Evolutionary conservation across 2,797 vertebrate species (phyloP).

Genomic region (Carapus acus): DNA sequence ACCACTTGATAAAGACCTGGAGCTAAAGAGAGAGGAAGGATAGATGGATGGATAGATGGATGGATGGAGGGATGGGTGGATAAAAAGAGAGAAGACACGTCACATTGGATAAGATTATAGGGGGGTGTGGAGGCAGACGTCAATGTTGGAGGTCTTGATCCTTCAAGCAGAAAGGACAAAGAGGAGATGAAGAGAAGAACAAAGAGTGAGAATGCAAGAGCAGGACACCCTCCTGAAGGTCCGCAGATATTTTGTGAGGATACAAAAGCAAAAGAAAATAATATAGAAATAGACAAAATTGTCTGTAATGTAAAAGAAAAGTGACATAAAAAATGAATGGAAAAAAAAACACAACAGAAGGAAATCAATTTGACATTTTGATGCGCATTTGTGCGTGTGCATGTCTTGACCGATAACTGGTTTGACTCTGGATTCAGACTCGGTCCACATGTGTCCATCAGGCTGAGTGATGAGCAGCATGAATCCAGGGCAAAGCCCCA

Average conservation of each 20-base stretch:
- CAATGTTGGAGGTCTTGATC: constrained; percentile 46
- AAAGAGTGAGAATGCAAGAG: constrained; percentile 30
- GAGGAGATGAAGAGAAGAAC: background rate
- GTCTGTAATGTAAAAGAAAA: too few relatives aligned
- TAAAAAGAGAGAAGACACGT: constrained; percentile 1
- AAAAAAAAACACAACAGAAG: too few relatives aligned
- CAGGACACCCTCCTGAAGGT: too few relatives aligned
- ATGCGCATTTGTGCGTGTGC: too few relatives aligned
- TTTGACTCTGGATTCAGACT: constrained; percentile 10
- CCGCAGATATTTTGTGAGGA: too few relatives aligned
- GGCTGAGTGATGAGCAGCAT: background rate
- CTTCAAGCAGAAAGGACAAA: constrained; percentile 25
- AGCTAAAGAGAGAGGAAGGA: background rate
- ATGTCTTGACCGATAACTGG: too few relatives aligned
- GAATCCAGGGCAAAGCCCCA: constrained; percentile 18
- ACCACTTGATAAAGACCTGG: constrained; percentile 6
- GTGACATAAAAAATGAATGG: too few relatives aligned
- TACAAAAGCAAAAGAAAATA: too few relatives aligned
- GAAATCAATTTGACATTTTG: too few relatives aligned
- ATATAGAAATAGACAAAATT: too few relatives aligned
- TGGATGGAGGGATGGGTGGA: background rate
- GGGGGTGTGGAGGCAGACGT: constrained; percentile 31
- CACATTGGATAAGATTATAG: constrained; percentile 36
- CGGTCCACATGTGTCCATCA: background rate
- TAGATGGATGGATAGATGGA: background rate